Conservation (phyloP, 2,113 vertebrate genomes). For the Coryphaenoides rupestris region DNA sequence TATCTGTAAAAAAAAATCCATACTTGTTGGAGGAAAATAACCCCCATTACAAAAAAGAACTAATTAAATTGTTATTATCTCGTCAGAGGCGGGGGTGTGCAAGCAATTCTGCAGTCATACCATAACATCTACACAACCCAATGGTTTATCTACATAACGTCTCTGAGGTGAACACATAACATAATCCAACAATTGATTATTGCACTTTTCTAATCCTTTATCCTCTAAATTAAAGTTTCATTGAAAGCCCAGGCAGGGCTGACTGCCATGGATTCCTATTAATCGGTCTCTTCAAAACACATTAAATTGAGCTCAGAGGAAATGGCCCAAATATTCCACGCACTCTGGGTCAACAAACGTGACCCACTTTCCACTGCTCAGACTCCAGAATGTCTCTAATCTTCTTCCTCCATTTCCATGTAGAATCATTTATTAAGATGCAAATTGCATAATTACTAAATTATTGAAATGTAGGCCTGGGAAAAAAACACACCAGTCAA, state of each 20-base stretch:
- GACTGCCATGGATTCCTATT: constrained; percentile 45
- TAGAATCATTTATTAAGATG: constrained; percentile 13
- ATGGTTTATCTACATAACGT: constrained; percentile 2
- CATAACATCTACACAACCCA: background rate
- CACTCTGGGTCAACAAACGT: constrained; percentile 25
- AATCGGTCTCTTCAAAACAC: constrained; percentile 45
- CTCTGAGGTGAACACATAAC: constrained; percentile 28
- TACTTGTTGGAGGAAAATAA: background rate
- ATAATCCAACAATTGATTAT: constrained; percentile 38
- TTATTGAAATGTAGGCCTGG: too few relatives aligned
- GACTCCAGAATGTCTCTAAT: constrained; percentile 1
- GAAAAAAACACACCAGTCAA: too few relatives aligned
- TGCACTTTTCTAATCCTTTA: constrained; percentile 37
- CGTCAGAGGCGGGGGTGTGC: background rate
- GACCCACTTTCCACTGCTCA: constrained; percentile 18
- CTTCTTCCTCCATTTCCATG: background rate
- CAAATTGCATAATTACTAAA: background rate
- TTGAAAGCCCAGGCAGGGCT: constrained; percentile 55
- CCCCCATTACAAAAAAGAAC: background rate
- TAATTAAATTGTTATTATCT: background rate
- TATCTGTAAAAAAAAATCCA: background rate
- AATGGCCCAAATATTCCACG: constrained; percentile 40
- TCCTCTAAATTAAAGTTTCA: constrained; percentile 54
- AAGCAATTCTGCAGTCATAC: background rate
- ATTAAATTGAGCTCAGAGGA: constrained; percentile 21